These are phyloP conservation scores for Eubucco bourcierii DNA, from an alignment of 2,113 vertebrate genomes.

Conservation along the genomic window DNA sequence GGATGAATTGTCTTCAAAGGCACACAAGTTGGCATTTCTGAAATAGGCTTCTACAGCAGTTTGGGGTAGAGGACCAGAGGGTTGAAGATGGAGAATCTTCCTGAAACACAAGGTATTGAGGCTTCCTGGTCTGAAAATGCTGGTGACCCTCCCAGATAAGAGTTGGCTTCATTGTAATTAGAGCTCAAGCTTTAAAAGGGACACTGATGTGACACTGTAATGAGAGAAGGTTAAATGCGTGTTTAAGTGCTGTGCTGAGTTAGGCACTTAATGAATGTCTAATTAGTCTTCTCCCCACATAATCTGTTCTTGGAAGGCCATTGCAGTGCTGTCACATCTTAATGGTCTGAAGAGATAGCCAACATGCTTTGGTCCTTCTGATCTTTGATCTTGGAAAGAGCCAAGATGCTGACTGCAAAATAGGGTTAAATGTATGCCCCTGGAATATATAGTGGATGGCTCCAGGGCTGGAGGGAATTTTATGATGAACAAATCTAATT, in stretches of 20 bases:
- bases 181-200: neutral
- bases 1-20: neutral
- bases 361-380: neutral
- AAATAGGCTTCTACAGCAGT: rapidly evolving
- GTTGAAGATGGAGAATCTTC: neutral
- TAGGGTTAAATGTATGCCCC: neutral
- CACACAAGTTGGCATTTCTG: neutral
- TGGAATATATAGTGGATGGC: neutral
- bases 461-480: neutral
- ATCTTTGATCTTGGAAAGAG: neutral
- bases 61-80: neutral
- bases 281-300: slow-evolving; percentile 1
- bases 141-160: neutral
- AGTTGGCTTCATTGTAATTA: neutral
- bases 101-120: rapidly evolving
- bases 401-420: neutral
- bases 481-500: neutral
- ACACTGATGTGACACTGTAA: neutral
- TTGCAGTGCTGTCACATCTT: neutral
- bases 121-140: neutral
- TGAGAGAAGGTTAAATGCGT: slow-evolving; percentile 43
- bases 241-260: slow-evolving; percentile 49
- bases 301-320: neutral
- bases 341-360: neutral
- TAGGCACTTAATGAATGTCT: slow-evolving; percentile 36